Percentiles rank a stretch among this genome's conserved stretches.
Evolutionary conservation across 2,888 invertebrate genomes (phyloP).

Genomic region (Pterostichus niger): DNA sequence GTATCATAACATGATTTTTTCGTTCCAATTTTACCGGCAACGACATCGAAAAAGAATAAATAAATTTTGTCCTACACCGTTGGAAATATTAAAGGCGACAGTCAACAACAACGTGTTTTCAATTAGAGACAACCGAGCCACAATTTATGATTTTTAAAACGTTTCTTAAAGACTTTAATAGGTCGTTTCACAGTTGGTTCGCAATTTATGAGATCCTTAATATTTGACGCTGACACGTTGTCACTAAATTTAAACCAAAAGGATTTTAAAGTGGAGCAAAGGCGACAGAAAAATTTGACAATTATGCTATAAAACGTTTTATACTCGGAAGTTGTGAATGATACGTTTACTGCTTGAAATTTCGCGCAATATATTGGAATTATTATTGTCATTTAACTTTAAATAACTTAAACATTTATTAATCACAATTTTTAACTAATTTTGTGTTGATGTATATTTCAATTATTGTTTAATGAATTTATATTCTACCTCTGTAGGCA

Average conservation of each 20-base stretch:
- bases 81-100: constrained; percentile 12
- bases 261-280: constrained; percentile 44
- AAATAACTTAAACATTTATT: background rate
- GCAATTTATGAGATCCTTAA: constrained; percentile 62
- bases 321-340: constrained; percentile 24
- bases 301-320: constrained; percentile 41
- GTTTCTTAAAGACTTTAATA: constrained; percentile 66
- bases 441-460: background rate
- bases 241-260: constrained; percentile 46
- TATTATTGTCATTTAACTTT: constrained; percentile 18
- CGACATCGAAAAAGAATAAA: background rate
- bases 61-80: constrained; percentile 1
- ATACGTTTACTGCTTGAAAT: constrained; percentile 27
- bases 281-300: constrained; percentile 45
- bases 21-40: background rate
- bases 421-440: background rate
- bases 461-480: no score
- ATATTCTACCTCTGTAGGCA: no score
- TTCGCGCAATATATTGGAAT: background rate
- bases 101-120: constrained; percentile 61
- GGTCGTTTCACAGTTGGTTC: constrained; percentile 59
- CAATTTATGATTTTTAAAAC: constrained; percentile 67
- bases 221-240: constrained; percentile 48
- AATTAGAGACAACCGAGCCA: constrained; percentile 57
- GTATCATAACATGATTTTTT: background rate